These are phyloP conservation scores for Porites lobata DNA, from an alignment of 92 coral and sea anemone genomes.

Conservation along the genomic window DNA sequence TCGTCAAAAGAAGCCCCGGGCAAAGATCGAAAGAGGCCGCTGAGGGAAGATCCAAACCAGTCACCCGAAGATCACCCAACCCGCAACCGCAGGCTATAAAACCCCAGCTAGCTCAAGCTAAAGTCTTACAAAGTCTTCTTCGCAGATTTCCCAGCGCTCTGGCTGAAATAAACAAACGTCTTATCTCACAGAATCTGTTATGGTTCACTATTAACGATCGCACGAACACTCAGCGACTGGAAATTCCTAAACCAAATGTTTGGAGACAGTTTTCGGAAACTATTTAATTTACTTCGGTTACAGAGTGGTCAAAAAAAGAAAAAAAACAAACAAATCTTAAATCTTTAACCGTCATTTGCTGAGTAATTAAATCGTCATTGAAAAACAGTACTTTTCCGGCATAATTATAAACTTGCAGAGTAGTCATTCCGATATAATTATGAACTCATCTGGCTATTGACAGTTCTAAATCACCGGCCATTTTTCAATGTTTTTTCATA, in stretches of 20 bases:
- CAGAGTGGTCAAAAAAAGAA: neutral
- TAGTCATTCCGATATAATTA: too few relatives aligned
- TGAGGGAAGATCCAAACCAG: conserved; percentile 13
- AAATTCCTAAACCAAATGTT: neutral
- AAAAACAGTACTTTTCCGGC: too few relatives aligned
- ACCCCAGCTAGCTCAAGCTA: conserved; percentile 4
- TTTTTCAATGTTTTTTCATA: too few relatives aligned
- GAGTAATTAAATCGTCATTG: neutral
- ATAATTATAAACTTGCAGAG: too few relatives aligned
- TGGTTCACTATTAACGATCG: conserved; percentile 32
- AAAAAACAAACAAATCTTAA: neutral
- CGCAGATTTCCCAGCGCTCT: conserved; percentile 53
- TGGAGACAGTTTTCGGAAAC: neutral
- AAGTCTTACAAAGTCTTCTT: conserved; percentile 19
- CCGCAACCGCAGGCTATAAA: conserved; percentile 4
- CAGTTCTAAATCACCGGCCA: too few relatives aligned
- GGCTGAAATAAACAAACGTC: conserved; percentile 63
- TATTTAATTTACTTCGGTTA: neutral
- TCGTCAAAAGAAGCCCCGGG: neutral
- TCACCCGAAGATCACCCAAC: conserved; percentile 21
- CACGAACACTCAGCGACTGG: too few relatives aligned
- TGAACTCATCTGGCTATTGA: too few relatives aligned
- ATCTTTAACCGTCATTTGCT: neutral
- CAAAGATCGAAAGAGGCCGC: conserved; percentile 14
- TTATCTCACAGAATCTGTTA: conserved; percentile 50